Percentiles rank a stretch among this genome's conserved stretches.
These are phyloP conservation scores for Melanaphis sacchari DNA, from an alignment of 1,140 invertebrate genomes.

Conservation along the genomic window DNA sequence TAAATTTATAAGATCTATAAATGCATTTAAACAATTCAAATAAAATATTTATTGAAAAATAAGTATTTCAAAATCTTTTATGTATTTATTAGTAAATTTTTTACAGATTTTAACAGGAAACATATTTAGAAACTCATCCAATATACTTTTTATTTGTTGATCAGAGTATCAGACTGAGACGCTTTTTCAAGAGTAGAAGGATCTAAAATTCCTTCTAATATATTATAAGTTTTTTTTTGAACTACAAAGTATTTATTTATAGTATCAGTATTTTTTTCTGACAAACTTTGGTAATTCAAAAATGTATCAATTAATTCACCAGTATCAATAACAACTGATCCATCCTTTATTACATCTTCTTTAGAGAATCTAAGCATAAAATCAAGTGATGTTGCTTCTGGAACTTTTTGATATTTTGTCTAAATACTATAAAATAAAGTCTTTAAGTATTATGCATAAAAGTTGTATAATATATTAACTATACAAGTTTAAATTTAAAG, in stretches of 20 bases:
- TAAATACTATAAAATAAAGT: background rate
- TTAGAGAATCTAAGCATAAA: conserved; percentile 29
- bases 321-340: conserved; percentile 45
- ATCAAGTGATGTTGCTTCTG: conserved; percentile 27
- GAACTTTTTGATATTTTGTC: background rate
- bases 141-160: conserved; percentile 38
- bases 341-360: background rate
- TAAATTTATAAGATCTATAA: background rate
- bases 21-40: background rate
- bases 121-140: conserved; percentile 51
- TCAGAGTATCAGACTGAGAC: conserved; percentile 47
- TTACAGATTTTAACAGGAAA: background rate
- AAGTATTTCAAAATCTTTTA: no score
- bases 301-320: conserved; percentile 52
- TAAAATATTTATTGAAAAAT: background rate
- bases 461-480: background rate
- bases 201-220: conserved; percentile 7
- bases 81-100: background rate
- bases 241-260: conserved; percentile 30
- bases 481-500: background rate
- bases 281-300: conserved; percentile 29
- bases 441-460: background rate
- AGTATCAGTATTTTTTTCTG: conserved; percentile 36
- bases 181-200: conserved; percentile 40
- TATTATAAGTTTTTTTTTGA: background rate